Evolutionary conservation across 2,888 invertebrate genomes (phyloP).

Genomic region (Chymomyza amoena): DNA sequence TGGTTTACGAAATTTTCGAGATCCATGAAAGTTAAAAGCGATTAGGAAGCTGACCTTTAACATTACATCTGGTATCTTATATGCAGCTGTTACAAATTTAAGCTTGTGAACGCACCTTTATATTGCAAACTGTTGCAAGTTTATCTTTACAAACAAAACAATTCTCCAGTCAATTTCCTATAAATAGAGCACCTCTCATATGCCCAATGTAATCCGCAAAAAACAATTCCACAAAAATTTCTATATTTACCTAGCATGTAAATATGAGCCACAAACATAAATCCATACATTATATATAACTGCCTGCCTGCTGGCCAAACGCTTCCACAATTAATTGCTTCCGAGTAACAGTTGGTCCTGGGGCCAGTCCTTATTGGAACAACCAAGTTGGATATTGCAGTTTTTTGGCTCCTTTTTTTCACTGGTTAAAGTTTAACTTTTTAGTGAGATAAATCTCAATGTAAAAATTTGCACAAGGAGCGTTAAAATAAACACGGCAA

Average conservation of each 20-base stretch:
- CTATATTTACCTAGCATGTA: neutral
- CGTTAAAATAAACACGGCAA: neutral
- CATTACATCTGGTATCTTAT: too few relatives aligned
- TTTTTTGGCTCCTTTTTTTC: slow-evolving; percentile 15
- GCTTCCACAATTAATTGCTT: slow-evolving; percentile 55
- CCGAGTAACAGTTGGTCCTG: slow-evolving; percentile 27
- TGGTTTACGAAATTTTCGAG: too few relatives aligned
- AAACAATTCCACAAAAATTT: neutral
- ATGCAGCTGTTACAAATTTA: too few relatives aligned
- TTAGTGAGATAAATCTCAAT: slow-evolving; percentile 69
- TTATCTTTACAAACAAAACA: too few relatives aligned
- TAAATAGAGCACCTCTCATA: too few relatives aligned
- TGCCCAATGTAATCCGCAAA: neutral
- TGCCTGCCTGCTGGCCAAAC: slow-evolving; percentile 40
- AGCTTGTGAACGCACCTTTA: too few relatives aligned
- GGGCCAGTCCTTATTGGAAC: neutral
- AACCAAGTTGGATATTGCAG: neutral
- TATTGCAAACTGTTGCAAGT: too few relatives aligned
- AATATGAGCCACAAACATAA: neutral
- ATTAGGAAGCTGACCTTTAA: too few relatives aligned
- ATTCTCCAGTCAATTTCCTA: too few relatives aligned
- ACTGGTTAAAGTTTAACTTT: slow-evolving; percentile 59
- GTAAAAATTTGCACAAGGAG: slow-evolving; percentile 58
- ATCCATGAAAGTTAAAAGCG: too few relatives aligned
- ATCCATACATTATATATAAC: slow-evolving; percentile 31